Base-by-base conservation (phyloP, 2,888 invertebrate genomes). In the Metacarcinus magister region DNA sequence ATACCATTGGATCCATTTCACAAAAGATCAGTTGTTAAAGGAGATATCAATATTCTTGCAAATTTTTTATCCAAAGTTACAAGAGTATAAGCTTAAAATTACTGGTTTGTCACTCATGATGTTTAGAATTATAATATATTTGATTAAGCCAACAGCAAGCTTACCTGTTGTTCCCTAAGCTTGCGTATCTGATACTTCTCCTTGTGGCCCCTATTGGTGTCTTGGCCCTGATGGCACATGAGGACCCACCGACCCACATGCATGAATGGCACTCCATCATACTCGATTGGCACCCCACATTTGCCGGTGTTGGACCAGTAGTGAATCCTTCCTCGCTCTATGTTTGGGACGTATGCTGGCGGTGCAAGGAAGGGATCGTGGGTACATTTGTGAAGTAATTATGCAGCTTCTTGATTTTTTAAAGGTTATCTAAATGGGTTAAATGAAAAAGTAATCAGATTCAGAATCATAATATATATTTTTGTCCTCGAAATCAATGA, bases 251-350 rank as follows among this genome's bases (percentile, higher is more conserved):
- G 94, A 5, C 96, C 96, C 46, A 96, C 96, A 75, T 96, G 96
- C 91, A 96, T 96, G 91, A 96, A 96, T n/a, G 96, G 96, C 32
- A 96, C 96, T 0, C 96, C 96, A 89, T 96, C 96, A 87, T 96
- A 96, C 67, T 96, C 94, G 23, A 96, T 96, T 44, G 96, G 96
- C 60, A 96, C 95, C 39, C 96, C 96, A 46, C 94, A 96, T 46
- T 96, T 96, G 87, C 96, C 96, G 7, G 96, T 96, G 91, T 96
- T 93, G 5, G 96, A 96, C 96, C 96, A 96, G 87, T 96, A 96
- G 92, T 96, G 96, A 23, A 96, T 95, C 46, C 96, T 95, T n/a
- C 96, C 96, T 13, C 92, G 82, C 82, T 96, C 95, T 23, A 96
- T 89, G 43, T 96, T 95, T 75, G 96, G 96, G 32, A 96, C 39